Evolutionary conservation across 2,797 vertebrate species (phyloP).

Genomic region (Ambastaia sidthimunki): DNA sequence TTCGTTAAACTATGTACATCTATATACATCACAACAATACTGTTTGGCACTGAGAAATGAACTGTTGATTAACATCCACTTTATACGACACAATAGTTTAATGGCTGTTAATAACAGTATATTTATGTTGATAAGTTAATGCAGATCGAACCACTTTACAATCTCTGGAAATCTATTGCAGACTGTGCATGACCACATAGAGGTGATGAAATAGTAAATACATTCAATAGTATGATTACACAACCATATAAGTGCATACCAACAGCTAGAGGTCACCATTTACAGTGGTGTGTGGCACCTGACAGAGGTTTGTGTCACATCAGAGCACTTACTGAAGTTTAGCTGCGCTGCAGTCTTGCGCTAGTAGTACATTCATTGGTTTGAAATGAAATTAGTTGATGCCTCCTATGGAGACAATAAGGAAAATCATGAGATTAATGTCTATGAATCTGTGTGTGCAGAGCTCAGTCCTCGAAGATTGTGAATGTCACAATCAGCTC

Average conservation of each 20-base stretch:
- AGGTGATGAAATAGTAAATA: constrained; percentile 86
- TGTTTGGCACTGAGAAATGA: constrained; percentile 90
- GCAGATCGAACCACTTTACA: constrained; percentile 87
- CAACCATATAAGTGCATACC: constrained; percentile 88
- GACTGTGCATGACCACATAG: constrained; percentile 80
- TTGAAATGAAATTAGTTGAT: constrained; percentile 88
- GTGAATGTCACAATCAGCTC: background rate
- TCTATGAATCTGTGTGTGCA: constrained; percentile 93
- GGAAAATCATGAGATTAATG: constrained; percentile 98
- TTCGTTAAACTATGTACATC: constrained; percentile 86
- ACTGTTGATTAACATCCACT: constrained; percentile 91
- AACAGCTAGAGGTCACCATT: constrained; percentile 76
- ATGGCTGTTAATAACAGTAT: constrained; percentile 83
- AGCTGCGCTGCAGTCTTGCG: constrained; percentile 84
- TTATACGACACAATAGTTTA: constrained; percentile 95
- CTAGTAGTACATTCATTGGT: constrained; percentile 92
- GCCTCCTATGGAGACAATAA: constrained; percentile 95
- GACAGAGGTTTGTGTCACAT: constrained; percentile 56
- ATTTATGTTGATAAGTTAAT: constrained; percentile 55
- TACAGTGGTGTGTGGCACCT: constrained; percentile 66
- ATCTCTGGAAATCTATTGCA: constrained; percentile 84
- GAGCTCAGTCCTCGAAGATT: constrained; percentile 81
- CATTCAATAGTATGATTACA: constrained; percentile 94
- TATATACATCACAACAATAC: constrained; percentile 93
- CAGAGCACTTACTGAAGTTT: constrained; percentile 82